Conservation (phyloP, 2,888 invertebrate genomes). For the Beris chalybata region DNA sequence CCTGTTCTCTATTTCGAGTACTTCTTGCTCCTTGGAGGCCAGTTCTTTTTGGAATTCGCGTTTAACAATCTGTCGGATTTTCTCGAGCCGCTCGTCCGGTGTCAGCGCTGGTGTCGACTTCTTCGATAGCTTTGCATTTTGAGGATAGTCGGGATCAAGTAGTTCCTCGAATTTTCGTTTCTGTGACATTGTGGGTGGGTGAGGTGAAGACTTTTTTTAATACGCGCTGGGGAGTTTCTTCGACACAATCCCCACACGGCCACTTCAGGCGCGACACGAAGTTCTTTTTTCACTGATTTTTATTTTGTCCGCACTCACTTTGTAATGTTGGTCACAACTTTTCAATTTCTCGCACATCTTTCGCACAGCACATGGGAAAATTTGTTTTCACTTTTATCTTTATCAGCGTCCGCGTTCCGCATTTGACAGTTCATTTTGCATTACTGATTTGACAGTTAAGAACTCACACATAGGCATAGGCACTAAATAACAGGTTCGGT, state of each 20-base stretch:
- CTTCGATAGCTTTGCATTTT: conserved; percentile 39
- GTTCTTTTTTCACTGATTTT: no score
- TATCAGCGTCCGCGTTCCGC: no score
- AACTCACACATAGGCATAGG: no score
- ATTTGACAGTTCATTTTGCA: no score
- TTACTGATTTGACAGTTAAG: no score
- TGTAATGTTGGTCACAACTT: no score
- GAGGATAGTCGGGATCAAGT: conserved; percentile 65
- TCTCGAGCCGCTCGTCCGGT: conserved; percentile 57
- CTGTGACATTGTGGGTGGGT: conserved; percentile 39
- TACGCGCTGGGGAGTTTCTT: neutral
- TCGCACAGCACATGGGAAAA: no score
- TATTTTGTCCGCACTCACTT: no score
- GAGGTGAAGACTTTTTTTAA: neutral
- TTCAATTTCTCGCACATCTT: no score
- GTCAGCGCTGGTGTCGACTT: neutral
- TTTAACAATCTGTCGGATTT: conserved; percentile 66
- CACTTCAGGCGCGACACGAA: no score
- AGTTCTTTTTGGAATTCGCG: conserved; percentile 75
- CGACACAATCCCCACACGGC: neutral
- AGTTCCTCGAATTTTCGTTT: conserved; percentile 58
- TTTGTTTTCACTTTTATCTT: no score
- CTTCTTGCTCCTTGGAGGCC: conserved; percentile 68
- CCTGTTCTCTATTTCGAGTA: conserved; percentile 69
- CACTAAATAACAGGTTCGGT: no score